Evolutionary conservation across 2,113 vertebrate genomes (phyloP).

Genomic region (Nannospalax galili): DNA sequence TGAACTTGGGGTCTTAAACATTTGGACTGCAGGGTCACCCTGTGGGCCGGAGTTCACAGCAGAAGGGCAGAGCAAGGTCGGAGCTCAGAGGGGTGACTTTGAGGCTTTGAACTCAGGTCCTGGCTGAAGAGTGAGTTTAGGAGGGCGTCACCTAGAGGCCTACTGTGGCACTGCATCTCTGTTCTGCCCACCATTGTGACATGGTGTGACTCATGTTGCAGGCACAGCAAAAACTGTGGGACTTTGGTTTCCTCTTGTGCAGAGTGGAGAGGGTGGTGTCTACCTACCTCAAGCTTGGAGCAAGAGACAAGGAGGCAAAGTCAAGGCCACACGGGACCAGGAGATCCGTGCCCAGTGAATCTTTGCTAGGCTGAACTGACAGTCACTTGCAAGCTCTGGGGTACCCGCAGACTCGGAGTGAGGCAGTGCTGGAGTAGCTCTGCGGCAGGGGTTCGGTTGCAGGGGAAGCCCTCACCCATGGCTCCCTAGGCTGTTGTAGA

Average conservation of each 20-base stretch:
- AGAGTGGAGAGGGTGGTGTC: fast-evolving
- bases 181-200: fast-evolving
- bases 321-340: fast-evolving
- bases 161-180: not conserved
- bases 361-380: not conserved
- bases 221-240: fast-evolving
- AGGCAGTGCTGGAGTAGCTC: not conserved
- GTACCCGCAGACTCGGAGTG: fast-evolving
- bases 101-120: not conserved
- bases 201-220: fast-evolving
- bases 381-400: not conserved
- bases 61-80: not conserved
- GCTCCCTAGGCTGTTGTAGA: not conserved
- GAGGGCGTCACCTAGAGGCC: not conserved
- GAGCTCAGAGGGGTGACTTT: fast-evolving
- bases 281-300: fast-evolving
- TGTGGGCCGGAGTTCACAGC: not conserved
- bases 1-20: fast-evolving
- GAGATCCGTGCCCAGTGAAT: not conserved
- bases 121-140: not conserved
- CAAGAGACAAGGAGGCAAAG: not conserved
- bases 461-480: not conserved
- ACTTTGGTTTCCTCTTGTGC: not conserved
- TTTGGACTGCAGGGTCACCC: fast-evolving
- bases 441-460: not conserved